Evolutionary conservation across 2,113 vertebrate species (phyloP), one percentile per base, ranked within the genome.

Genomic region (Myotis brandtii): DNA sequence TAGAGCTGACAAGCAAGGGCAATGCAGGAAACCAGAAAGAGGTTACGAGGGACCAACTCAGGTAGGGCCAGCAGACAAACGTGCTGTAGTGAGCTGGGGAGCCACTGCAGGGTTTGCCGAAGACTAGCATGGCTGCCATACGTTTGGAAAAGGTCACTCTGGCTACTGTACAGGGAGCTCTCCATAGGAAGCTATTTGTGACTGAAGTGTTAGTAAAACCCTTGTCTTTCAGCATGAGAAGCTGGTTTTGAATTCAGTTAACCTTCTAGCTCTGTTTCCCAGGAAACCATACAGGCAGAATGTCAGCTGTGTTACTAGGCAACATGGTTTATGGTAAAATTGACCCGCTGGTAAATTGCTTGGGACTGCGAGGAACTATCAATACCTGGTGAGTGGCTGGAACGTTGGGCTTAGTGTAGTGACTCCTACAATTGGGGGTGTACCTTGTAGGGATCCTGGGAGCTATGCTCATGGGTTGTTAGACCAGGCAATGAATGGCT

Each of bases 251-350:
- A 48, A 84, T 84, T 66, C 84, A 25, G 80, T 48, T 86, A 67
- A 59, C 54, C 54, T 70, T 77, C 64, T 40, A 66, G 52, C 85
- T 89, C 89, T 46, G 67, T 79, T 93, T 23, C 67, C 73, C 67
- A 13, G 54, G 92, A 96, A 96, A 95, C 92, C 48, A 83, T 7
- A 73, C 90, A 96, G 84, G 90, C 89, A 88, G 75, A 96, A 67
- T 23, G 67, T 70, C 89, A 77, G 40, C 69, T 91, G 62, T 84
- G 85, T 93, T 46, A 69, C 87, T 18, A 94, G 87, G 80, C 91
- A 87, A 92, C 37, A 9, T 0, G 21, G 76, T 87, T 93, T 82
- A 80, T 16, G 43, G 62, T 80, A 94, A 94, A 94, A 87, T 82
- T 82, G 90, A 86, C 75, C 86, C 46, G n/a, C 0, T 25, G 54